Evolutionary conservation across 1,140 invertebrate species (phyloP).

Genomic region (Drosophila punjabiensis): DNA sequence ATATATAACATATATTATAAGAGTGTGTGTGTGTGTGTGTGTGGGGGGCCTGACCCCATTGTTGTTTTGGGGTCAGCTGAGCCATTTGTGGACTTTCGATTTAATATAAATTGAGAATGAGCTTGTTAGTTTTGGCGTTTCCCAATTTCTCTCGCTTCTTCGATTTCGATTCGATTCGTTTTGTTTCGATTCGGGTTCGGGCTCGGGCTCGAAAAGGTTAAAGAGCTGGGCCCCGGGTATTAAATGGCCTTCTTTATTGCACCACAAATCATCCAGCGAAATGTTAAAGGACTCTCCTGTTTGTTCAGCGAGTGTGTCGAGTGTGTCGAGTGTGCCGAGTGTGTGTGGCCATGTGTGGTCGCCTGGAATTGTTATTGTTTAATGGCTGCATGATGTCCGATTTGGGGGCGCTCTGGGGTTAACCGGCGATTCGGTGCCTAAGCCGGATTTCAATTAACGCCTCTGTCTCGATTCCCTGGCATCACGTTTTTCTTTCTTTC

Average conservation of each 20-base stretch:
- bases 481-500: too few species aligned
- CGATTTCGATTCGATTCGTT: conserved; percentile 9
- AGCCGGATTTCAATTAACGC: conserved; percentile 79
- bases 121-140: conserved; percentile 73
- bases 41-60: conserved; percentile 44
- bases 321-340: not conserved
- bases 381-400: conserved; percentile 71
- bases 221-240: conserved; percentile 45
- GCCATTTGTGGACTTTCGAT: conserved; percentile 64
- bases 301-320: conserved; percentile 17
- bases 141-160: conserved; percentile 39
- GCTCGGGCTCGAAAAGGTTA: conserved; percentile 48
- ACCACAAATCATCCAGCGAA: conserved; percentile 71
- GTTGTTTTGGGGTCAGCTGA: conserved; percentile 56
- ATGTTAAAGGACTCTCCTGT: conserved; percentile 46
- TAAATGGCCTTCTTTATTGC: conserved; percentile 76
- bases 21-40: conserved; percentile 10
- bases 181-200: conserved; percentile 11
- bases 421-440: conserved; percentile 42
- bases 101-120: conserved; percentile 82
- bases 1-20: too few species aligned
- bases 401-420: conserved; percentile 27
- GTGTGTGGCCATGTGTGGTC: conserved; percentile 33
- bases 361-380: conserved; percentile 59
- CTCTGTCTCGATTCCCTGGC: conserved; percentile 25